phyloP scores from a whole-genome alignment of 1,140 invertebrate genomes.

The Anastrepha obliqua region DNA sequence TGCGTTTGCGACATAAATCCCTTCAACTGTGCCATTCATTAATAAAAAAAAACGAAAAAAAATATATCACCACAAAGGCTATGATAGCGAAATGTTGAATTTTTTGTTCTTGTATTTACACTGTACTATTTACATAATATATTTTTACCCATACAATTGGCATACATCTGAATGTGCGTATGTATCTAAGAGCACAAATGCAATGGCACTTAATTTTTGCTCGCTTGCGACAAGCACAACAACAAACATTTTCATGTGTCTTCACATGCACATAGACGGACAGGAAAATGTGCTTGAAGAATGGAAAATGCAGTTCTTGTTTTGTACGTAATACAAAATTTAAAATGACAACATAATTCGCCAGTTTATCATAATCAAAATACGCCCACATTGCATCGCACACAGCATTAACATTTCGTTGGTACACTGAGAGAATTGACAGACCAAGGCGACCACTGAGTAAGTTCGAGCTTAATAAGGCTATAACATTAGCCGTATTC shows the following conservation, averaged over 20 bases:
- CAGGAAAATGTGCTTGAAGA: slow-evolving; percentile 39
- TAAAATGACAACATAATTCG: slow-evolving; percentile 74
- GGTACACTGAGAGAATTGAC: background rate
- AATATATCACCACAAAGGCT: background rate
- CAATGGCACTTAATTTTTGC: slow-evolving; percentile 12
- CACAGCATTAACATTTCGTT: slow-evolving; percentile 29
- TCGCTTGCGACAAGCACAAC: background rate
- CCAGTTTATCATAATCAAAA: slow-evolving; percentile 74
- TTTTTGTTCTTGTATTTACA: background rate
- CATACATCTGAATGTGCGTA: background rate
- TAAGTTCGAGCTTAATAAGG: too few relatives aligned
- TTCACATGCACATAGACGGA: background rate
- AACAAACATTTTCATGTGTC: background rate
- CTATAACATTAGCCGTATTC: too few relatives aligned
- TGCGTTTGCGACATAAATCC: background rate
- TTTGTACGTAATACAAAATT: slow-evolving; percentile 61
- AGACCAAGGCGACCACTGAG: too few relatives aligned
- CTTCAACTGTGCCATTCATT: background rate
- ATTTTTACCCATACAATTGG: background rate
- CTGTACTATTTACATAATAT: background rate
- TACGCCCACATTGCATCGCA: slow-evolving; percentile 66
- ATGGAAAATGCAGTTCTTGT: slow-evolving; percentile 37
- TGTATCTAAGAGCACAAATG: background rate
- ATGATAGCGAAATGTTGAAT: background rate
- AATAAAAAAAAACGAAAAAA: background rate